Percentiles rank a stretch among this genome's conserved stretches.
Conservation (phyloP, 2,113 vertebrate species). For the Taxidea taxus region DNA sequence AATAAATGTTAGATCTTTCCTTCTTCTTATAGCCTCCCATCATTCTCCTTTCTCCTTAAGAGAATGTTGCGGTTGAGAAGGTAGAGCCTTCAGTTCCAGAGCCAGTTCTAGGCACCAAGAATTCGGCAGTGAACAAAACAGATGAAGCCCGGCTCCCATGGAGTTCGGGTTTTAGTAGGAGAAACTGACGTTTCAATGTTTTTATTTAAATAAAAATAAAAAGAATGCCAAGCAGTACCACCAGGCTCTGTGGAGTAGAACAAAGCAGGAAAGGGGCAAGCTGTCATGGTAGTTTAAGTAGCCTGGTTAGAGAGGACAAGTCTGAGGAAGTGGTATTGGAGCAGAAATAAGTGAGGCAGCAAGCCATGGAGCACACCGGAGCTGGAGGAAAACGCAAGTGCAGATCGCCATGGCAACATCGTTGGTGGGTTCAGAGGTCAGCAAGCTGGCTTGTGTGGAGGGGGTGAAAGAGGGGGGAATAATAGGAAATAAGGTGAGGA, state of each 20-base stretch:
- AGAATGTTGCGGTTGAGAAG: background rate
- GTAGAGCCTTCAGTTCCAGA: background rate
- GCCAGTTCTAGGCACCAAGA: background rate
- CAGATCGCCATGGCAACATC: background rate
- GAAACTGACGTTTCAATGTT: background rate
- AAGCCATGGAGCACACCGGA: too few relatives aligned
- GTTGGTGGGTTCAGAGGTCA: background rate
- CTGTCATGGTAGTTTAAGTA: background rate
- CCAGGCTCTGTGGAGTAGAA: background rate
- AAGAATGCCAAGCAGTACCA: background rate
- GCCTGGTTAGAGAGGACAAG: background rate
- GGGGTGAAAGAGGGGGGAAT: too few relatives aligned
- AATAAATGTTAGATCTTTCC: background rate
- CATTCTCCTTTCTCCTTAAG: background rate
- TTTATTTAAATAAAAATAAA: background rate
- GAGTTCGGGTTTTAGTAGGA: background rate
- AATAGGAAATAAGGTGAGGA: background rate
- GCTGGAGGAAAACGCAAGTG: background rate
- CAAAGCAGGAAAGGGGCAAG: background rate
- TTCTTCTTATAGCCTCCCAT: background rate
- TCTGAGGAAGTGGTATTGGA: background rate
- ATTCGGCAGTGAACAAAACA: background rate
- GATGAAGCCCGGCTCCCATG: background rate
- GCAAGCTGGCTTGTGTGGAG: background rate
- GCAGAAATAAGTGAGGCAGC: background rate